These are phyloP conservation scores for Madoqua kirkii DNA, from an alignment of 2,113 vertebrate species.

Conservation along the genomic window DNA sequence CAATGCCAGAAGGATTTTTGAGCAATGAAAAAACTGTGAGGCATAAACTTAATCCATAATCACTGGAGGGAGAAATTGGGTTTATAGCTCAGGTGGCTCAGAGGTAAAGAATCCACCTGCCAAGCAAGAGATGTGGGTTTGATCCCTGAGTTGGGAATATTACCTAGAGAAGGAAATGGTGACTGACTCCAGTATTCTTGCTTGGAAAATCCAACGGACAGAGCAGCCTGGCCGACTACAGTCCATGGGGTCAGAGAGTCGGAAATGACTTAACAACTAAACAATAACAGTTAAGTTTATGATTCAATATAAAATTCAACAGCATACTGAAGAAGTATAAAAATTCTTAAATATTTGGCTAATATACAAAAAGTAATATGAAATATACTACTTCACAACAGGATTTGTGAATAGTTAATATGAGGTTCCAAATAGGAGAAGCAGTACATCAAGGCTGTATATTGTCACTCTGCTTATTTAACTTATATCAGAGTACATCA, in stretches of 20 bases:
- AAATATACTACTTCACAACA: neutral
- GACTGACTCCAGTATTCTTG: neutral
- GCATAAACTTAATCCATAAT: neutral
- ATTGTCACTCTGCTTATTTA: too few relatives aligned
- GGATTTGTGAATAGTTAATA: neutral
- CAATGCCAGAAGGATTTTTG: neutral
- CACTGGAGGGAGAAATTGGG: neutral
- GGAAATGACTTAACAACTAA: neutral
- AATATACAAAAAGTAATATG: neutral
- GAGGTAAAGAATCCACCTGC: neutral
- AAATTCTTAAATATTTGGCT: neutral
- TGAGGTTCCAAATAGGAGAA: neutral
- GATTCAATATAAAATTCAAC: conserved; percentile 29
- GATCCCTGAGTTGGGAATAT: neutral
- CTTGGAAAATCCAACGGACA: neutral
- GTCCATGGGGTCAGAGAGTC: neutral
- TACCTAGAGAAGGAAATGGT: neutral
- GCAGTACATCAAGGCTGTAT: too few relatives aligned
- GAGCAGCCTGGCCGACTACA: neutral
- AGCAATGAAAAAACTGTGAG: neutral
- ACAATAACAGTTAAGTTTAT: neutral
- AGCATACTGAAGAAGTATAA: neutral
- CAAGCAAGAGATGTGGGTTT: neutral
- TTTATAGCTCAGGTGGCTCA: conserved; percentile 13
- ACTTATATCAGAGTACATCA: too few relatives aligned